Base-by-base conservation (phyloP, 1,140 invertebrate species). In the Drosophila gunungcola region DNA sequence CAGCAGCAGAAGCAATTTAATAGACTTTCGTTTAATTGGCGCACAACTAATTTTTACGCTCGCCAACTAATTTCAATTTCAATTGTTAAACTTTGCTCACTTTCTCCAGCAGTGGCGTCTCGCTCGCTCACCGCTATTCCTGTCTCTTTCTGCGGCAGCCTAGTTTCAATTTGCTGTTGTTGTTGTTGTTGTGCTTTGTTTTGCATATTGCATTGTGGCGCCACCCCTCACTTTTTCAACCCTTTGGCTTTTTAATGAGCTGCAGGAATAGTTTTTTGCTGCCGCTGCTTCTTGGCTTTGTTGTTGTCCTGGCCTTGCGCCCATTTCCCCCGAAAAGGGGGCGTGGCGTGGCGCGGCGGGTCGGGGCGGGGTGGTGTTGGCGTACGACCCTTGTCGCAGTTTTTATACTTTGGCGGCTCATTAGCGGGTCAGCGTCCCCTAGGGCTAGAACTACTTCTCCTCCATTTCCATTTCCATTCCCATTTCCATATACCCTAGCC, bases 381-480 rank as follows among this genome's bases (percentile, higher is more conserved):
- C 42, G 42, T 43, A 34, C 63, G 72, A 55, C 53, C 73, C 72
- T 75, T 75, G 51, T 72, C 65, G 54, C 64, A 72, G 70, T 72
- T 70, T 72, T 57, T 72, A 70, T 72, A 42, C 61, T 75, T 76
- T 75, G 67, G 55, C 69, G 55, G 73, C 73, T 76, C 73, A 76
- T 76, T 76, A 76, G 73, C 73, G 72, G 72, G 73, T 76, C 73
- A 76, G 36, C 51, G 72, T 73, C 51, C 73, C 58, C 73, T 52
- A 38, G 38, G 65, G 62, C n/a, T 13, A 38, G 6, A 45, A 34
- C 62, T 63, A 61, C 41, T 11, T 21, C 45, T 34, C 11, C 53
- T 21, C 49, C 39, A n/a, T 11, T 7, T 57, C 27, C 16, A 32
- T 61, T 41, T 42, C 46, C 27, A 21, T 34, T 52, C 11, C n/a